Base-by-base conservation (phyloP, 2,888 invertebrate genomes). In the Clunio marinus region DNA sequence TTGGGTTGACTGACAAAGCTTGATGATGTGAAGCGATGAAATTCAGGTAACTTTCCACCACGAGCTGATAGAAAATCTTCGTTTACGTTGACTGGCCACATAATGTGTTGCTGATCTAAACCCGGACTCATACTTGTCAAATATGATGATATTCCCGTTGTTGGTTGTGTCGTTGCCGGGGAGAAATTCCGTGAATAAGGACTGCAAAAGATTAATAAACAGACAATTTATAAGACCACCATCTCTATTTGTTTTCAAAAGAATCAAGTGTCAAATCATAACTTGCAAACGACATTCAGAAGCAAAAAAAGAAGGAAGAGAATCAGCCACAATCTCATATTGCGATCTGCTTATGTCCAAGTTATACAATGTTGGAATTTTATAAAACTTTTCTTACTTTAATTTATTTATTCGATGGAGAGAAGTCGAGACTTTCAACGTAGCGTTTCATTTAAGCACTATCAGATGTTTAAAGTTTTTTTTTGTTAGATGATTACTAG, bases 1-100 rank as follows among this genome's bases (percentile, higher is more conserved):
- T 57, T 68, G 1, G 68, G 20, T 57, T 57, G 58, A n/a, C 35
- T 17, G 10, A 15, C 20, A n/a, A 68, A 68, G 27, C 60, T 70
- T 1, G 74, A 70, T 13, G 75, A 73, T 69, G 78, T 74, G 22
- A 51, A 51, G 1, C 77, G 73, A 70, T 78, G 77, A 69, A 79
- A 79, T 70, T 73, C 77, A 7, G 80, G 79, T 70, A 79, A 70
- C 5, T 75, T 73, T 68, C 74, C 75, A n/a, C 74, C 72, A 45
- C 75, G 76, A 67, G 76, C 32, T 1, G 15, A 15, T 1, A 55
- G 20, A 15, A 68, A 68, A n/a, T 68, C 68, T 2, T 68, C 68
- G 46, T 66, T 20, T 8, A 24, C 17, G 2, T 17, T 25, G 1
- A 22, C 32, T 1, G 58, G 27, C 68, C 58, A 58, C 68, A 57